Conservation (phyloP, 1,140 invertebrate genomes). For the Onthophagus taurus region DNA sequence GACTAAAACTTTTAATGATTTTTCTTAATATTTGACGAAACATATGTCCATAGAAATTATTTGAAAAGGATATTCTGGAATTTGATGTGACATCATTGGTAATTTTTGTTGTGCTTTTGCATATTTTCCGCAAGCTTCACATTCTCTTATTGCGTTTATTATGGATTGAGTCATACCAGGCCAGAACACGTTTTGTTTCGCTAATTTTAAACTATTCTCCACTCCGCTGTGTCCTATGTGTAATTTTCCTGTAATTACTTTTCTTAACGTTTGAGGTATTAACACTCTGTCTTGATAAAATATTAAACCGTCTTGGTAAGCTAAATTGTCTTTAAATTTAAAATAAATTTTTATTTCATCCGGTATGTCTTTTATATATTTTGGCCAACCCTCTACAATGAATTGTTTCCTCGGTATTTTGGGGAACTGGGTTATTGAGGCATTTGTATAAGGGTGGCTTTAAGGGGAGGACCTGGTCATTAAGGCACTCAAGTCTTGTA, state of each 20-base stretch:
- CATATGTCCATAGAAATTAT: too few relatives aligned
- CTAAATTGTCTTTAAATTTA: constrained; percentile 23
- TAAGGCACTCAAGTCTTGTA: too few relatives aligned
- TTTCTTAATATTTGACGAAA: too few relatives aligned
- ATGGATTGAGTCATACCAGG: neutral
- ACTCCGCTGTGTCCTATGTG: constrained; percentile 14
- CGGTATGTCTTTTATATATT: constrained; percentile 14
- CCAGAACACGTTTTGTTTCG: constrained; percentile 17
- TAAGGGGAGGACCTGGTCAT: too few relatives aligned
- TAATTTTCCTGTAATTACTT: constrained; percentile 15
- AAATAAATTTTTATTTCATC: constrained; percentile 21
- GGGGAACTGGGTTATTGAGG: too few relatives aligned
- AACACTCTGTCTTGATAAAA: constrained; percentile 22
- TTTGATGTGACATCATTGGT: constrained; percentile 11
- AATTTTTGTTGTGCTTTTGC: neutral
- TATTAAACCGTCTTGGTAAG: constrained; percentile 2
- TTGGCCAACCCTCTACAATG: constrained; percentile 32
- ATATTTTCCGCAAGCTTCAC: constrained; percentile 10
- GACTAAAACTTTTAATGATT: too few relatives aligned
- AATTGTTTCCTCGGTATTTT: too few relatives aligned
- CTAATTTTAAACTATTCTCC: constrained; percentile 24
- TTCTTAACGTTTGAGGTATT: constrained; percentile 22
- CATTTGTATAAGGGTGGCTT: too few relatives aligned
- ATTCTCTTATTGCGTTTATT: neutral
- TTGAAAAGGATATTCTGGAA: constrained; percentile 14